phyloP scores from a whole-genome alignment of 2,797 vertebrate species.

The Onychomys torridus region DNA sequence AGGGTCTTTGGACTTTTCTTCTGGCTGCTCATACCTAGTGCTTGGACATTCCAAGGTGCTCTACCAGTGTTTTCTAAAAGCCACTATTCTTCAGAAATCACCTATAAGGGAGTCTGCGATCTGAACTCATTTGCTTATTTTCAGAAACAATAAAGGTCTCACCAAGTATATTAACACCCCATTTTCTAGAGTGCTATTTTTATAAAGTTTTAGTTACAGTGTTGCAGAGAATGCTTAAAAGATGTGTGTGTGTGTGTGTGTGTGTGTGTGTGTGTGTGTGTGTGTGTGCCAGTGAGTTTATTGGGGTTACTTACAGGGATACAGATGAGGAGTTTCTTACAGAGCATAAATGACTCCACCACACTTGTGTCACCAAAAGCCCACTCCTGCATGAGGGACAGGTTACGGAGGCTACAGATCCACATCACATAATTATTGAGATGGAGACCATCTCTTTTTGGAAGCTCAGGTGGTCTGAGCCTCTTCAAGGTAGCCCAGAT shows the following conservation, averaged over 20 bases:
- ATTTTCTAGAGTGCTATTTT: neutral
- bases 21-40: neutral
- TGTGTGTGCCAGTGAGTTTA: neutral
- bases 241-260: neutral
- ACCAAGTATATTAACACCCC: neutral
- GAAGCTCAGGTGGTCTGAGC: neutral
- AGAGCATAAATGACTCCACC: neutral
- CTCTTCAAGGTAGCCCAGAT: neutral
- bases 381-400: neutral
- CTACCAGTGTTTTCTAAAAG: neutral
- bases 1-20: neutral
- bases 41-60: neutral
- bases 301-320: neutral
- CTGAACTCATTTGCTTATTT: neutral
- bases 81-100: neutral
- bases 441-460: neutral
- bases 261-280: neutral
- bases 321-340: neutral
- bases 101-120: neutral
- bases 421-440: neutral
- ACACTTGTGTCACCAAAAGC: neutral
- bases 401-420: neutral
- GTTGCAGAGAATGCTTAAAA: neutral
- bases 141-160: neutral
- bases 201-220: slow-evolving; percentile 21